A percentile compares a stretch with the other conserved stretches of the same genome.
These are phyloP conservation scores for Nemapogon koenigi DNA, from an alignment of 2,888 invertebrate species.

Conservation along the genomic window DNA sequence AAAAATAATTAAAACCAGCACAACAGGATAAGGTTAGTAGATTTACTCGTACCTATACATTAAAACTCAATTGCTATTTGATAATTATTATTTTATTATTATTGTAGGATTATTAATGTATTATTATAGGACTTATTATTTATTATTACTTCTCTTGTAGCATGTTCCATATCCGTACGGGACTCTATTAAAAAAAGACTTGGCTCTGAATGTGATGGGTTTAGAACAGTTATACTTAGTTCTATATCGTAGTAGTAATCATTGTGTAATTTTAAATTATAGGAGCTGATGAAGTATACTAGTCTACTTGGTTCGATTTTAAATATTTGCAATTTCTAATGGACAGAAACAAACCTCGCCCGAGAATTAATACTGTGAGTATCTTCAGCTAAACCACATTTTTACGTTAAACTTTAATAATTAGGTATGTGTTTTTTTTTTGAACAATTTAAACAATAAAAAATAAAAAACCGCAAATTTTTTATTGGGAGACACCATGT, in stretches of 20 bases:
- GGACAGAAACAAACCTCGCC: conserved; percentile 15
- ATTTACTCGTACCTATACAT: not conserved
- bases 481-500: conserved; percentile 11
- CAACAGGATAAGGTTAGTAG: not conserved
- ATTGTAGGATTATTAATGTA: too few relatives aligned
- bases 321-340: conserved; percentile 14
- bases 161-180: too few relatives aligned
- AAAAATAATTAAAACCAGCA: not conserved
- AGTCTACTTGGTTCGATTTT: conserved; percentile 11
- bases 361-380: conserved; percentile 15
- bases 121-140: too few relatives aligned
- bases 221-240: too few relatives aligned
- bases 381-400: conserved; percentile 10
- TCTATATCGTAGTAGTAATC: too few relatives aligned
- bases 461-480: conserved; percentile 1
- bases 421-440: too few relatives aligned
- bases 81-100: too few relatives aligned
- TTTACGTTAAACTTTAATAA: conserved; percentile 11
- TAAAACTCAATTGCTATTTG: too few relatives aligned
- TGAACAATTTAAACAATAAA: too few relatives aligned
- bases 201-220: too few relatives aligned
- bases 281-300: conserved; percentile 1
- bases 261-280: not conserved
- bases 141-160: too few relatives aligned
- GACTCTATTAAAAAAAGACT: too few relatives aligned